phyloP scores from a whole-genome alignment of 2,888 invertebrate species.

The Crepidodera aurea region DNA sequence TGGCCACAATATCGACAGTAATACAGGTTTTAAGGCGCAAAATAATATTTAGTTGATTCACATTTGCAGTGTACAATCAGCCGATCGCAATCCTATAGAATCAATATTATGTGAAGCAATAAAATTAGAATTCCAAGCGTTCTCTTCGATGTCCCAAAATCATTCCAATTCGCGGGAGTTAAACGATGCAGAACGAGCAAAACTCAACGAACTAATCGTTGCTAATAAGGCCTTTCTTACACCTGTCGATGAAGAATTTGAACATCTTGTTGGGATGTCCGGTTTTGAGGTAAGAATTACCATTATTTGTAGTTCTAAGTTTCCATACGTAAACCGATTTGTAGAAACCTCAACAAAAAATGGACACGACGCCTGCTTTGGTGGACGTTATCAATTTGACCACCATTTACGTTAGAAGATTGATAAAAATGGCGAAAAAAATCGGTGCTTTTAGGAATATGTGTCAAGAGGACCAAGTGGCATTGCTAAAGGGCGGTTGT shows the following conservation, averaged over 20 bases:
- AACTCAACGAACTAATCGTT: constrained; percentile 83
- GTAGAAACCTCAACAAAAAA: constrained; percentile 47
- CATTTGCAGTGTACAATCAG: constrained; percentile 63
- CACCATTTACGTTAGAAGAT: constrained; percentile 87
- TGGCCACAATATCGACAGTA: too few species aligned
- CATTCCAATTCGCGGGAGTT: constrained; percentile 72
- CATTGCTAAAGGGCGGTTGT: constrained; percentile 88
- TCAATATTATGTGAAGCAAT: constrained; percentile 87
- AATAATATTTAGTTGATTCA: too few species aligned
- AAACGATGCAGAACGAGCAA: constrained; percentile 83
- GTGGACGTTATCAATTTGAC: constrained; percentile 89
- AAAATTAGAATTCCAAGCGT: constrained; percentile 82
- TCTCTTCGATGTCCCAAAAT: constrained; percentile 65
- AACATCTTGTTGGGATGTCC: constrained; percentile 61
- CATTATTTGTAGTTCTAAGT: too few species aligned
- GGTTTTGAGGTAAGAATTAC: constrained; percentile 12
- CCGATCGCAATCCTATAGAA: constrained; percentile 78
- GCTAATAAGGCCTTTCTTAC: constrained; percentile 86
- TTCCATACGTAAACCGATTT: too few species aligned
- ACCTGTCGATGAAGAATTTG: constrained; percentile 84
- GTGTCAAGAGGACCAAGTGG: constrained; percentile 93
- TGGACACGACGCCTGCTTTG: constrained; percentile 70
- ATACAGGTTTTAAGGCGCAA: too few species aligned
- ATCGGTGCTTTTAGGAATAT: constrained; percentile 90
- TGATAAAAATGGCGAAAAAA: constrained; percentile 86